These are phyloP conservation scores for Nymphicus hollandicus DNA, from an alignment of 2,113 vertebrate species.

Conservation along the genomic window DNA sequence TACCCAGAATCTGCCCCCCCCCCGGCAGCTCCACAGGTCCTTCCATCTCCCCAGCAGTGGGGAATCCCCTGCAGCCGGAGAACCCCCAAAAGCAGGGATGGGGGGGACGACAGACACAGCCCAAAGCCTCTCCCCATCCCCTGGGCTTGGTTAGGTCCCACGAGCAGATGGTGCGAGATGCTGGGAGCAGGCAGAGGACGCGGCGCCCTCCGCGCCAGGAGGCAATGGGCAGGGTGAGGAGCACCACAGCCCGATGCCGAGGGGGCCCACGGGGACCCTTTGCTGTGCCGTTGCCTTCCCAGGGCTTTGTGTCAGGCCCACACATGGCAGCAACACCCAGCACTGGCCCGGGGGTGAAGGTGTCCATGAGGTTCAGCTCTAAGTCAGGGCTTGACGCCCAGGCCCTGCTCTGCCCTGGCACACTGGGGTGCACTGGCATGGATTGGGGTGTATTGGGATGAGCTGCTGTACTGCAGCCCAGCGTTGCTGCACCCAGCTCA, in stretches of 20 bases:
- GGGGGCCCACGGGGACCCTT: accelerated
- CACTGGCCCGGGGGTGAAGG: not conserved
- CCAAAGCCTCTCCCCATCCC: not conserved
- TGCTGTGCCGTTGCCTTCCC: not conserved
- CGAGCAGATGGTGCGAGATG: not conserved
- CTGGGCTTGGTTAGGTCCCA: not conserved
- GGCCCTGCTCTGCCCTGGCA: not conserved
- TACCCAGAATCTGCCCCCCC: not conserved
- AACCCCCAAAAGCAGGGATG: not conserved
- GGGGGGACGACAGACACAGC: not conserved
- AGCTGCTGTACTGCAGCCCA: not conserved
- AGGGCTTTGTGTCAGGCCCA: not conserved
- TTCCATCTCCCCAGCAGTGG: accelerated
- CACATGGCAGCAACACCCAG: not conserved
- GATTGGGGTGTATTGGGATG: no score
- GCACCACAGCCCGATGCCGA: accelerated
- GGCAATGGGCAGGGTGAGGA: accelerated
- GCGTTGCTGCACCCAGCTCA: not conserved
- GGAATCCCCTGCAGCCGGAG: not conserved
- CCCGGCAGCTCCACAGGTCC: not conserved
- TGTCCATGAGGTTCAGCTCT: not conserved
- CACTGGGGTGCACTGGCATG: not conserved
- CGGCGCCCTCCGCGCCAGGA: accelerated
- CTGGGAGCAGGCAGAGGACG: not conserved
- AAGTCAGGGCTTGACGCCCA: not conserved